These are phyloP conservation scores for Pteromalus puparum DNA, from an alignment of 1,140 invertebrate species.

Conservation along the genomic window DNA sequence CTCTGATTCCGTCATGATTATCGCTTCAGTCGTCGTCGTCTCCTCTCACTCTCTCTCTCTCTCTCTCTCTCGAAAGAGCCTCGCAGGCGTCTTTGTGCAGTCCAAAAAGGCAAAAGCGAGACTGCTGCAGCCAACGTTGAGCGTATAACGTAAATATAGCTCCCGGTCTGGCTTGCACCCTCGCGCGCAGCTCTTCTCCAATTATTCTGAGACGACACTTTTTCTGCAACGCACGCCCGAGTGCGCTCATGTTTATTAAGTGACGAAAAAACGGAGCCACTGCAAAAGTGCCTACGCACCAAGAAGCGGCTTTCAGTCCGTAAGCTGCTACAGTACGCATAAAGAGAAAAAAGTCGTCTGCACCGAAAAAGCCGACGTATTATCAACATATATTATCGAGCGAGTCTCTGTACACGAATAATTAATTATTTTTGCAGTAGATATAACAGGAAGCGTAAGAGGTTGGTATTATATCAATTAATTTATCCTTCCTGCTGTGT, in stretches of 20 bases:
- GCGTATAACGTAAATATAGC: not conserved
- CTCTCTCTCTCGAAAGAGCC: not conserved
- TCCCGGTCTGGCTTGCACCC: not conserved
- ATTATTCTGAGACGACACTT: not conserved
- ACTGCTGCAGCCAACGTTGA: not conserved
- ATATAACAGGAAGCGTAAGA: too few relatives aligned
- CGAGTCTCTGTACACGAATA: too few relatives aligned
- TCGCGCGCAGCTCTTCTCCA: not conserved
- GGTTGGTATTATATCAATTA: too few relatives aligned
- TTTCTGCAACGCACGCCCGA: not conserved
- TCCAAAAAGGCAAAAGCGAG: not conserved
- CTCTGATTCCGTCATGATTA: not conserved
- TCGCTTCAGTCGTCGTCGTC: not conserved
- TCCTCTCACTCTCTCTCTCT: not conserved
- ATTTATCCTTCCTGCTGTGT: too few relatives aligned
- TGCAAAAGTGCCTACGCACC: not conserved
- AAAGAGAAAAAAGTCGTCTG: not conserved
- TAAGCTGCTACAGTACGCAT: not conserved
- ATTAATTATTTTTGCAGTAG: too few relatives aligned
- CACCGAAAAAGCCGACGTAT: slow-evolving; percentile 7
- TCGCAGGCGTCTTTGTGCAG: too few relatives aligned
- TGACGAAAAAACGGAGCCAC: not conserved
- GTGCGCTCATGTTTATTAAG: slow-evolving; percentile 15
- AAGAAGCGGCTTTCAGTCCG: not conserved
- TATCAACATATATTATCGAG: slow-evolving; percentile 17